These are phyloP conservation scores for Ephestia elutella DNA, from an alignment of 1,140 invertebrate species.

Conservation along the genomic window DNA sequence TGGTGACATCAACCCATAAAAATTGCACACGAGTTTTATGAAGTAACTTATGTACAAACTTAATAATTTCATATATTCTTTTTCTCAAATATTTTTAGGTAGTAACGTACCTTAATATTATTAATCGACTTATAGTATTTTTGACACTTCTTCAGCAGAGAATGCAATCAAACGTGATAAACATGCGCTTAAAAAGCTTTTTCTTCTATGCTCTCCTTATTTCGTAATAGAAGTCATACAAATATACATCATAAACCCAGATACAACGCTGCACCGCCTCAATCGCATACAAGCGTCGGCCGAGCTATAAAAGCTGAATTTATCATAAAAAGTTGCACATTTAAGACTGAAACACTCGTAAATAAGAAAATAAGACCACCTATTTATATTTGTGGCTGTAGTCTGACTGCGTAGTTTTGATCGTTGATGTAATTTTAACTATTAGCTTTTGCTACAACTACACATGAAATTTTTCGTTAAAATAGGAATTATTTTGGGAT, in stretches of 20 bases:
- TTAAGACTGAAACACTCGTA: conserved; percentile 55
- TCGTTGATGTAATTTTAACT: conserved; percentile 18
- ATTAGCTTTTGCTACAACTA: too few relatives aligned
- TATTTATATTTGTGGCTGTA: conserved; percentile 56
- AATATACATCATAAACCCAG: conserved; percentile 39
- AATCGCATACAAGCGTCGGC: conserved; percentile 32
- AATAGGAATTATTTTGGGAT: too few relatives aligned
- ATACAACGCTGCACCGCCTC: conserved; percentile 29
- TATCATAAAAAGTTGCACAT: conserved; percentile 67
- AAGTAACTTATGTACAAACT: too few relatives aligned
- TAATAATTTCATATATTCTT: too few relatives aligned
- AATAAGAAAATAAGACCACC: conserved; percentile 61
- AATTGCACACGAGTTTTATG: too few relatives aligned
- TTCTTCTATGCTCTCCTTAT: background rate
- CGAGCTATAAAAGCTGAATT: conserved; percentile 52
- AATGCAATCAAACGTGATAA: too few relatives aligned
- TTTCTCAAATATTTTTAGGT: too few relatives aligned
- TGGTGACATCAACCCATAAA: too few relatives aligned
- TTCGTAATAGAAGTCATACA: conserved; percentile 10
- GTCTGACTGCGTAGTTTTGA: conserved; percentile 25
- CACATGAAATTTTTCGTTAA: background rate
- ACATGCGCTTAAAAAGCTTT: too few relatives aligned
- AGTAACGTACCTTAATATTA: too few relatives aligned
- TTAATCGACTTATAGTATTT: too few relatives aligned
- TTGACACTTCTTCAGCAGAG: too few relatives aligned